These are phyloP conservation scores for Zaprionus davidi DNA, from an alignment of 1,140 invertebrate genomes.

Conservation along the genomic window DNA sequence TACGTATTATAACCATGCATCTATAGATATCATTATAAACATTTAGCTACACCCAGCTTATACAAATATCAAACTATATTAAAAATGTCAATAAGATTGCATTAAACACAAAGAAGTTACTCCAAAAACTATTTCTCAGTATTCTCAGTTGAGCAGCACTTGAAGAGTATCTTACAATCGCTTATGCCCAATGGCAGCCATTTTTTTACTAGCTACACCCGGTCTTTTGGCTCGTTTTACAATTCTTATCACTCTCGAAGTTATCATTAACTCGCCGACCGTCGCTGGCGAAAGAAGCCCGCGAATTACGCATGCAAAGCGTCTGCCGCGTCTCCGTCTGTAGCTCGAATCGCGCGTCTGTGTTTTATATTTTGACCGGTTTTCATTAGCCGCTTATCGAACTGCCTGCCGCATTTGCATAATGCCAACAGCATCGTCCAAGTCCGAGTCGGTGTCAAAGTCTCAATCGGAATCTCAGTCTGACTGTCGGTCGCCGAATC, in stretches of 20 bases:
- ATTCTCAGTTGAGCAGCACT: too few relatives aligned
- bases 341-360: not conserved
- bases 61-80: not conserved
- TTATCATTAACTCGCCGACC: slow-evolving; percentile 18
- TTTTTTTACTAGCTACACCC: not conserved
- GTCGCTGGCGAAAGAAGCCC: slow-evolving; percentile 6
- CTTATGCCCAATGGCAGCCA: not conserved
- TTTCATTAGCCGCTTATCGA: slow-evolving; percentile 30
- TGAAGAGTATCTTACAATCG: not conserved
- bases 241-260: slow-evolving; percentile 33
- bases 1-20: not conserved
- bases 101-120: not conserved
- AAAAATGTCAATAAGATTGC: not conserved
- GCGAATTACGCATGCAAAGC: slow-evolving; percentile 62
- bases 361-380: slow-evolving; percentile 27
- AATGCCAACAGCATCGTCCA: slow-evolving; percentile 45
- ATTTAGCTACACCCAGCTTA: not conserved
- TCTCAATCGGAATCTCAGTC: slow-evolving; percentile 39
- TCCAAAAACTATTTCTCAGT: not conserved
- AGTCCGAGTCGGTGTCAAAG: slow-evolving; percentile 10
- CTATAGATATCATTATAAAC: not conserved
- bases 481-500: slow-evolving; percentile 1
- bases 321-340: slow-evolving; percentile 20
- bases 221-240: slow-evolving; percentile 4
- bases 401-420: slow-evolving; percentile 56